Evolutionary conservation across 92 coral and sea anemone genomes (phyloP).

Genomic region (Epizoanthus illoricatus): DNA sequence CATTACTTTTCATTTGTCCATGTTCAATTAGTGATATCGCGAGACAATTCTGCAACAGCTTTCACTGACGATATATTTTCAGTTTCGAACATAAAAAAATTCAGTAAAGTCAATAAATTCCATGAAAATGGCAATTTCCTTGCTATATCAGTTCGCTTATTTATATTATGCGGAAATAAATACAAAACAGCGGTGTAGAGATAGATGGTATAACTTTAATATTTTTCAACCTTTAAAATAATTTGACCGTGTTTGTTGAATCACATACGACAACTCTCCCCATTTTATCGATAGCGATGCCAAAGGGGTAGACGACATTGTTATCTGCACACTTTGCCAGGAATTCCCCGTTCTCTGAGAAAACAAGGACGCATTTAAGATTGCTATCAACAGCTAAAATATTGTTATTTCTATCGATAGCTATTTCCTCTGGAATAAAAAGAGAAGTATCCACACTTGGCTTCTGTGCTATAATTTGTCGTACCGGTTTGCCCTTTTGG

Average conservation of each 20-base stretch:
- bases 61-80: too few species aligned
- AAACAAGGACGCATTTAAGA: slow-evolving; percentile 45
- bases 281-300: slow-evolving; percentile 54
- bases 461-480: slow-evolving; percentile 42
- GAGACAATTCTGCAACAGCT: too few species aligned
- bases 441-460: slow-evolving; percentile 16
- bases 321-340: slow-evolving; percentile 49
- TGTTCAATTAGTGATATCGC: too few species aligned
- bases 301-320: slow-evolving; percentile 49
- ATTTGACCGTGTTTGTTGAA: slow-evolving; percentile 53
- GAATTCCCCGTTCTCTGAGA: slow-evolving; percentile 51
- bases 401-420: slow-evolving; percentile 52
- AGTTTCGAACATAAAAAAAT: too few species aligned
- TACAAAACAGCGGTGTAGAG: too few species aligned
- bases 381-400: slow-evolving; percentile 59
- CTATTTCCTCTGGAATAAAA: slow-evolving; percentile 55
- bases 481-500: slow-evolving; percentile 41
- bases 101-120: too few species aligned
- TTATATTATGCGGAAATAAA: too few species aligned
- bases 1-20: too few species aligned
- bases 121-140: too few species aligned
- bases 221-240: slow-evolving; percentile 28
- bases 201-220: too few species aligned
- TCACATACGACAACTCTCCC: slow-evolving; percentile 60
- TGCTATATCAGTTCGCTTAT: too few species aligned